Evolutionary conservation across 2,797 vertebrate genomes (phyloP), one percentile per base, ranked within the genome.

Genomic region (Phataginus tetradactyla): DNA sequence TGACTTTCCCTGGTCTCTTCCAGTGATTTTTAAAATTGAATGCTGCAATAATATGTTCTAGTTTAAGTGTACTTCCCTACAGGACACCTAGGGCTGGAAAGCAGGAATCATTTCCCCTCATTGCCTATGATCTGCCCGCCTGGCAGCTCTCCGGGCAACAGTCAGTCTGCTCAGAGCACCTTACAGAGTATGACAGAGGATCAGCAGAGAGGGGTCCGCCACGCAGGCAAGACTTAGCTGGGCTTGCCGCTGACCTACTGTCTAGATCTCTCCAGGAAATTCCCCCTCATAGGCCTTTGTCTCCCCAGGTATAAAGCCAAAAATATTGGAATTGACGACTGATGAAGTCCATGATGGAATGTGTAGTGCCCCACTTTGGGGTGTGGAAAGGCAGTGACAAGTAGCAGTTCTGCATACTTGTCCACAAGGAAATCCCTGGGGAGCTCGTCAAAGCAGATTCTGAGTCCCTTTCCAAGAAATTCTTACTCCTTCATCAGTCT

Each of bases 61-160:
- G 14, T 27, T 81, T 20, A 20, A 66, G 55, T 14, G n/a, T 0
- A 1, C 4, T 7, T 55, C 34, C 15, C 10, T 20, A 4, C n/a
- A 25, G 25, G 39, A 1, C 8, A 2, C 1, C 39, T 39, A 45
- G 45, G 2, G 0, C 10, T 79, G 57, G 20, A 61, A 51, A 68
- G 14, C 2, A 12, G 34, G 14, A 0, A 7, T 11, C n/a, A 29
- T 12, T 4, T 4, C 10, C 0, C 34, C 0, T 27, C 1, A 3
- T 7, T 51, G 32, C 10, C 7, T 18, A 4, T 3, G 9, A 5
- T 34, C 1, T 1, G 7, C 27, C 71, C 2, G 0, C 17, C 4
- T 0, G 53, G 6, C 1, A 1, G 39, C 11, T 10, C 34, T 37
- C 9, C 6, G 32, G 57, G 1, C 10, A 20, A 15, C 0, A 4